A percentile compares a stretch with the other conserved stretches of the same genome.
Conservation (phyloP, 2,797 vertebrate species). For the Jordanella pulchra region DNA sequence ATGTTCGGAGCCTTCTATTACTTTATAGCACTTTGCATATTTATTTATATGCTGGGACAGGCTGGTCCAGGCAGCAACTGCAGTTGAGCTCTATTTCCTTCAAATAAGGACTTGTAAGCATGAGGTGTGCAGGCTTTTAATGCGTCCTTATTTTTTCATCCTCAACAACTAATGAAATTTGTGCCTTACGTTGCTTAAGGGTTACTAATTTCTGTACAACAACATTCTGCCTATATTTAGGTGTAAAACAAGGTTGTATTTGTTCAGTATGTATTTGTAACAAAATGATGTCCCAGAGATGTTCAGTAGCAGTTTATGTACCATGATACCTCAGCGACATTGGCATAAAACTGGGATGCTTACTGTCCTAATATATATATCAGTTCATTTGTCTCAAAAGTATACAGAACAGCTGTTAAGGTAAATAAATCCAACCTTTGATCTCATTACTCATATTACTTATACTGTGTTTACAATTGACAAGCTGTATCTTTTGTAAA, state of each 20-base stretch:
- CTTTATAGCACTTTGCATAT: too few relatives aligned
- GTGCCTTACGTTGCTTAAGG: too few relatives aligned
- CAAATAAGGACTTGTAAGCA: too few relatives aligned
- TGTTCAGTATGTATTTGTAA: not conserved
- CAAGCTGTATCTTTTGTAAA: not conserved
- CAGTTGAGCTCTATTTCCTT: too few relatives aligned
- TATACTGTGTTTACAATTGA: not conserved
- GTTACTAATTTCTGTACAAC: too few relatives aligned
- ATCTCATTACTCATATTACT: not conserved
- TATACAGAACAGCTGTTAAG: not conserved
- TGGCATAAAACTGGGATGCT: not conserved
- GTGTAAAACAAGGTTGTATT: not conserved
- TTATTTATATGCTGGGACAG: too few relatives aligned
- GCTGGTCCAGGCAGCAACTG: too few relatives aligned
- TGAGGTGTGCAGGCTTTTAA: too few relatives aligned
- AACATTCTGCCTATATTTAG: not conserved
- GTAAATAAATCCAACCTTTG: not conserved
- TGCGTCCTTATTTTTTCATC: too few relatives aligned
- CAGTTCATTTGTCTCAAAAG: not conserved
- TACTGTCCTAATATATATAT: not conserved
- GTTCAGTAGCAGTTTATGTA: not conserved
- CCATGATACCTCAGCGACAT: not conserved
- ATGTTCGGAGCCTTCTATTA: too few relatives aligned
- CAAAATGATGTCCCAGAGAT: not conserved
- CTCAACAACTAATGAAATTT: too few relatives aligned